These are phyloP conservation scores for Contarinia nasturtii DNA, from an alignment of 1,140 invertebrate genomes.

Conservation along the genomic window DNA sequence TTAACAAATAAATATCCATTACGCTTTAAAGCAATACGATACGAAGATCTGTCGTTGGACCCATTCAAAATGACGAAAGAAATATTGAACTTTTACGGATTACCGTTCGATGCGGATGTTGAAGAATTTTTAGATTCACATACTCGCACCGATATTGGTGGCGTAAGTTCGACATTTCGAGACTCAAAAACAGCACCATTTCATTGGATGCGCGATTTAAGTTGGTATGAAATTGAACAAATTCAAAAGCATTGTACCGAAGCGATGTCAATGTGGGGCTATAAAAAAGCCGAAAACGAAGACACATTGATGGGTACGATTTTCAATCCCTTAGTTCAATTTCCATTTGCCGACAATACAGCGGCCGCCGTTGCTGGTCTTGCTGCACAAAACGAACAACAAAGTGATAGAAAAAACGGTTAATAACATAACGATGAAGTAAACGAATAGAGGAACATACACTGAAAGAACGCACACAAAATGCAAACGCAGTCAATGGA, in stretches of 20 bases:
- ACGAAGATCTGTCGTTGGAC: slow-evolving; percentile 66
- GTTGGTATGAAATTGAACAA: slow-evolving; percentile 25
- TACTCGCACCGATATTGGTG: slow-evolving; percentile 55
- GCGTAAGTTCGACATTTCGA: slow-evolving; percentile 64
- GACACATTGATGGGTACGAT: slow-evolving; percentile 11
- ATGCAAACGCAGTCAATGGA: too few relatives aligned
- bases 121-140: slow-evolving; percentile 59
- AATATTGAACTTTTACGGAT: slow-evolving; percentile 56
- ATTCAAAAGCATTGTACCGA: slow-evolving; percentile 44
- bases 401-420: too few relatives aligned
- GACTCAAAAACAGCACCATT: slow-evolving; percentile 67
- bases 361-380: background rate
- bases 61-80: slow-evolving; percentile 47
- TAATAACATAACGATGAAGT: too few relatives aligned
- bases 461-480: too few relatives aligned
- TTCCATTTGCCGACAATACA: slow-evolving; percentile 14
- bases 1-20: slow-evolving; percentile 46
- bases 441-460: too few relatives aligned
- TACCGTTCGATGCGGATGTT: slow-evolving; percentile 47
- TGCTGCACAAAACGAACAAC: too few relatives aligned
- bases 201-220: slow-evolving; percentile 60
- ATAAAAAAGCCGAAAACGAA: slow-evolving; percentile 30
- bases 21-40: slow-evolving; percentile 57
- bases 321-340: slow-evolving; percentile 20
- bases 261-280: slow-evolving; percentile 71